Evolutionary conservation across 2,113 vertebrate species (phyloP).

Genomic region (Antechinus stuartii): DNA sequence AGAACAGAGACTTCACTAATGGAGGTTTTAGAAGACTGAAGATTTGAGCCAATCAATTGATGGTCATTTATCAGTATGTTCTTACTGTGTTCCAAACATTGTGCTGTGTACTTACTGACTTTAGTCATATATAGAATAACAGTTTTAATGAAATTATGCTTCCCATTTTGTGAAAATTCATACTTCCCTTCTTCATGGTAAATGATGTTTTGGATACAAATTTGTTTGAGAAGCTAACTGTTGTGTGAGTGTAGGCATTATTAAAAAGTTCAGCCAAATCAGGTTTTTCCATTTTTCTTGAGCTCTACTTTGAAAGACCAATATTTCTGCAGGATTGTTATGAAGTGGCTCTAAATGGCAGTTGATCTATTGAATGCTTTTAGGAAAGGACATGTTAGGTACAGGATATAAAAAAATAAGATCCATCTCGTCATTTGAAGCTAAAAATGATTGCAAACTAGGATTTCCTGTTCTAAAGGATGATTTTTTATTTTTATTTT

Average conservation of each 20-base stretch:
- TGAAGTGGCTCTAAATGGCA: constrained; percentile 17
- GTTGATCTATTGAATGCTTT: constrained; percentile 62
- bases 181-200: accelerated
- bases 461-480: not conserved
- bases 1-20: not conserved
- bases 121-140: not conserved
- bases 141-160: accelerated
- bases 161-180: not conserved
- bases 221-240: not conserved
- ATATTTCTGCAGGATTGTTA: constrained; percentile 12
- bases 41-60: not conserved
- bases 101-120: not conserved
- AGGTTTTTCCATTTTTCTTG: constrained; percentile 29
- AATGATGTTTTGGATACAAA: not conserved
- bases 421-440: not conserved
- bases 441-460: not conserved
- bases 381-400: constrained; percentile 29
- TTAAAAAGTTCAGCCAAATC: not conserved
- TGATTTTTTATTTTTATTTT: not conserved
- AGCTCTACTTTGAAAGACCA: not conserved
- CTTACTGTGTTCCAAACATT: not conserved
- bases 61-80: not conserved
- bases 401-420: constrained; percentile 43
- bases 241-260: not conserved
- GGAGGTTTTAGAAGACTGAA: not conserved